Evolutionary conservation across 2,888 invertebrate genomes (phyloP).

Genomic region (Homarus gammarus): DNA sequence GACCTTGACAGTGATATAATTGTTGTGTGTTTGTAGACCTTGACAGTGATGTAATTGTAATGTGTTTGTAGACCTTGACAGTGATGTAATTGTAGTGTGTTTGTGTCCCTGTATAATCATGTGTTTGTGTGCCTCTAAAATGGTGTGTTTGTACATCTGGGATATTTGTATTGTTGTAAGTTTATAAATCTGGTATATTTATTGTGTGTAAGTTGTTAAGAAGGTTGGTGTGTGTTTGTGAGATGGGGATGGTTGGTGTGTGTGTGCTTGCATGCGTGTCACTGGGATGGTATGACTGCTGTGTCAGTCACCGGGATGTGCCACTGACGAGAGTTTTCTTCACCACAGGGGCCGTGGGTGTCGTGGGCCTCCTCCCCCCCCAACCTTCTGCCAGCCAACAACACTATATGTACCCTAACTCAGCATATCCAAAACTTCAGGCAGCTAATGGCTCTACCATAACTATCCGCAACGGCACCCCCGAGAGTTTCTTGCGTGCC

Average conservation of each 20-base stretch:
- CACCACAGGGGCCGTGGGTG: constrained; percentile 55
- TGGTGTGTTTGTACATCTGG: no score
- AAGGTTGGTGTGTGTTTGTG: constrained; percentile 9
- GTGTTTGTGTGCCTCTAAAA: no score
- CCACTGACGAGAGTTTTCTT: constrained; percentile 59
- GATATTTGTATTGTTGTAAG: no score
- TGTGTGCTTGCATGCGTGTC: not conserved
- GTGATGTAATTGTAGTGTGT: no score
- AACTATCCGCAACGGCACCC: constrained; percentile 64
- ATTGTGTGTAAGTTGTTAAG: not conserved
- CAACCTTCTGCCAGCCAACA: constrained; percentile 31
- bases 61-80: no score
- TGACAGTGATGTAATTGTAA: no score
- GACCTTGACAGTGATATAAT: no score
- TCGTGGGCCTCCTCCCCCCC: constrained; percentile 36
- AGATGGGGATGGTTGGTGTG: no score
- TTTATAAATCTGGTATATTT: not conserved
- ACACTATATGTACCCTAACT: constrained; percentile 52
- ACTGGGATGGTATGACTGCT: not conserved
- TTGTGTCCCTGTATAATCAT: no score
- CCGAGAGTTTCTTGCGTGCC: constrained; percentile 59
- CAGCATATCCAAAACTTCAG: constrained; percentile 60
- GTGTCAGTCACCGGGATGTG: constrained; percentile 20
- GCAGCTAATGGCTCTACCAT: constrained; percentile 61
- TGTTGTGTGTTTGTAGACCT: no score